A percentile compares a stretch with the other conserved stretches of the same genome.
Evolutionary conservation across 2,113 vertebrate genomes (phyloP).

Genomic region (Cervus canadensis): DNA sequence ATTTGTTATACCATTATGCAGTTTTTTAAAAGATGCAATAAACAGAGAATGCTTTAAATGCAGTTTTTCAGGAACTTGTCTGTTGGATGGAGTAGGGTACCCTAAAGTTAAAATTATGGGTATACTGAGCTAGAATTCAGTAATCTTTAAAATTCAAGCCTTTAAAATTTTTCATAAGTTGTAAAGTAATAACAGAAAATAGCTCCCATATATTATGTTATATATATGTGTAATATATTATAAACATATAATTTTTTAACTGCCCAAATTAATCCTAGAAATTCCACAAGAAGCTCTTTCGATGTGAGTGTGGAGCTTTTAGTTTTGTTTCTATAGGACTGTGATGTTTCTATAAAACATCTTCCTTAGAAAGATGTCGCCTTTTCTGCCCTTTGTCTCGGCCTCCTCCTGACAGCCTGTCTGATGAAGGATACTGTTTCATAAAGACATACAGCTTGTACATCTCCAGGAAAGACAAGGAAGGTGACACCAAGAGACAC

Average conservation of each 20-base stretch:
- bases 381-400: not conserved
- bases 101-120: not conserved
- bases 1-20: not conserved
- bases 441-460: not conserved
- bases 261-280: not conserved
- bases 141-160: not conserved
- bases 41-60: not conserved
- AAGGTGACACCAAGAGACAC: not conserved
- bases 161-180: not conserved
- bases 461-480: not conserved
- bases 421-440: not conserved
- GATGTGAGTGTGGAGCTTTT: not conserved
- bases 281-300: not conserved
- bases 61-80: not conserved
- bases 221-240: not conserved
- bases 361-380: not conserved
- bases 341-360: not conserved
- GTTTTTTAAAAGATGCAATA: not conserved
- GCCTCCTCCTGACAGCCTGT: not conserved
- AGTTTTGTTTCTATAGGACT: not conserved
- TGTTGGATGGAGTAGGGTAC: not conserved
- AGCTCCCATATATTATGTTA: slow-evolving; percentile 18
- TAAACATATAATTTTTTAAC: not conserved
- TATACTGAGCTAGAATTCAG: not conserved
- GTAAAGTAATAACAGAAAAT: not conserved